Conservation (phyloP, 1,140 invertebrate genomes). For the Pseudomyrmex sp. region DNA sequence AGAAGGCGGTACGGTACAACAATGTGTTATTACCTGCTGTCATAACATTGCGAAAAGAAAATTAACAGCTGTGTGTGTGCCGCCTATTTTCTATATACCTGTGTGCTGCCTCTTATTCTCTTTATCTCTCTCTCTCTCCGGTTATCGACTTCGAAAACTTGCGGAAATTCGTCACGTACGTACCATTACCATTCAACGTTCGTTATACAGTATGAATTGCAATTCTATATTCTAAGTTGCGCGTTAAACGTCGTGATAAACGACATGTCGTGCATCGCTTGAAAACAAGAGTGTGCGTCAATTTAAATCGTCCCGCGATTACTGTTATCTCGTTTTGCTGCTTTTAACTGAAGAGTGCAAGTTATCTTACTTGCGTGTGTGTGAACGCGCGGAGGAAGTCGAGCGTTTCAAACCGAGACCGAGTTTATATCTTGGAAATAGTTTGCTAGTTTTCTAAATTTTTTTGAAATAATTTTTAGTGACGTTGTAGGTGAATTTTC, state of each 20-base stretch:
- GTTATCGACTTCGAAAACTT: slow-evolving; percentile 15
- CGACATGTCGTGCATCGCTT: slow-evolving; percentile 14
- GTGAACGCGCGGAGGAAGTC: neutral
- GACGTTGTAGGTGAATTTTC: too few species aligned
- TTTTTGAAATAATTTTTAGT: too few species aligned
- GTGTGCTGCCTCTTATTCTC: too few species aligned
- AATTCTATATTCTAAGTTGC: slow-evolving; percentile 17
- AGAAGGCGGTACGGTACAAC: neutral
- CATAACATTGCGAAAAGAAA: slow-evolving; percentile 9
- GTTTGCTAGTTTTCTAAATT: too few species aligned
- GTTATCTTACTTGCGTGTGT: slow-evolving; percentile 1
- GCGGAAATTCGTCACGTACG: slow-evolving; percentile 1
- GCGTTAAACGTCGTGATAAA: slow-evolving; percentile 30
- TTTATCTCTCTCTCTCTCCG: neutral
- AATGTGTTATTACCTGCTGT: slow-evolving; percentile 4
- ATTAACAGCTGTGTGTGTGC: slow-evolving; percentile 2
- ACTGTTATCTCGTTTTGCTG: slow-evolving; percentile 6
- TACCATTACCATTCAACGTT: slow-evolving; percentile 24
- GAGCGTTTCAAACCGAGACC: neutral
- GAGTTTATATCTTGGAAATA: neutral
- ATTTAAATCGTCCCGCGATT: slow-evolving; percentile 23
- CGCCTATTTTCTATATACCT: too few species aligned
- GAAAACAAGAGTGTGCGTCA: slow-evolving; percentile 17
- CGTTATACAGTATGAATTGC: slow-evolving; percentile 44
- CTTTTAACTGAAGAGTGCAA: slow-evolving; percentile 8